Percentiles rank a stretch among this genome's conserved stretches.
These are phyloP conservation scores for Pyrrhia umbra DNA, from an alignment of 2,888 invertebrate genomes.

Conservation along the genomic window DNA sequence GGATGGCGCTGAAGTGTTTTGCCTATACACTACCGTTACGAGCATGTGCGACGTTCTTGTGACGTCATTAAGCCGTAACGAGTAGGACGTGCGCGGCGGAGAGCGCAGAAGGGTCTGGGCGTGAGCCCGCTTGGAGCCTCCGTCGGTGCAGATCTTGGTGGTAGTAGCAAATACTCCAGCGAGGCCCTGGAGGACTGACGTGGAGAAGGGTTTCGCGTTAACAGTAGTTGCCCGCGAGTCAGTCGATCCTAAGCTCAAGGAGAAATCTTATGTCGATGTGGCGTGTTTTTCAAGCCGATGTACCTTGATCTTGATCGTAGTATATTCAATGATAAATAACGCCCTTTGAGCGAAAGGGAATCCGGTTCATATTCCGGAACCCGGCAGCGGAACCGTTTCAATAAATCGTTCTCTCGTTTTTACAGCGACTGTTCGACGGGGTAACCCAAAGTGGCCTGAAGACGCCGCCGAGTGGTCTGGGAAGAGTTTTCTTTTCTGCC, in stretches of 20 bases:
- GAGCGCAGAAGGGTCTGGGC: slow-evolving; percentile 91
- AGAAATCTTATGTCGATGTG: slow-evolving; percentile 85
- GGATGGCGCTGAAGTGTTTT: slow-evolving; percentile 90
- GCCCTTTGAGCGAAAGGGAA: slow-evolving; percentile 88
- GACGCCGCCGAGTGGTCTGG: slow-evolving; percentile 87
- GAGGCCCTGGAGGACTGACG: slow-evolving; percentile 91
- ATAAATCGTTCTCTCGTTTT: slow-evolving; percentile 78
- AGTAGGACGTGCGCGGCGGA: slow-evolving; percentile 88
- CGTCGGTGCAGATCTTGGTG: slow-evolving; percentile 92
- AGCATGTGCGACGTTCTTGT: slow-evolving; percentile 69
- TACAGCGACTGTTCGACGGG: slow-evolving; percentile 68
- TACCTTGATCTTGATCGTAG: background rate
- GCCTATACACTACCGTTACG: slow-evolving; percentile 84
- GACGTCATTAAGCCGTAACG: slow-evolving; percentile 88
- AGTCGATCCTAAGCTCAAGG: slow-evolving; percentile 90
- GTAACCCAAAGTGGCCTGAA: slow-evolving; percentile 79
- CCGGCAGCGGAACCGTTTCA: slow-evolving; percentile 89
- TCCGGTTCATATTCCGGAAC: slow-evolving; percentile 91
- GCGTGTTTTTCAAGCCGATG: slow-evolving; percentile 65
- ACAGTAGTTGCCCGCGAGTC: slow-evolving; percentile 90
- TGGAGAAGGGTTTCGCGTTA: slow-evolving; percentile 88
- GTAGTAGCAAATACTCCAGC: slow-evolving; percentile 93
- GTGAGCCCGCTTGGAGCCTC: slow-evolving; percentile 86
- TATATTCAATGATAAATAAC: slow-evolving; percentile 68
- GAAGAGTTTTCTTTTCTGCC: slow-evolving; percentile 59